Evolutionary conservation across 2,113 vertebrate genomes (phyloP).

Genomic region (Orycteropus afer): DNA sequence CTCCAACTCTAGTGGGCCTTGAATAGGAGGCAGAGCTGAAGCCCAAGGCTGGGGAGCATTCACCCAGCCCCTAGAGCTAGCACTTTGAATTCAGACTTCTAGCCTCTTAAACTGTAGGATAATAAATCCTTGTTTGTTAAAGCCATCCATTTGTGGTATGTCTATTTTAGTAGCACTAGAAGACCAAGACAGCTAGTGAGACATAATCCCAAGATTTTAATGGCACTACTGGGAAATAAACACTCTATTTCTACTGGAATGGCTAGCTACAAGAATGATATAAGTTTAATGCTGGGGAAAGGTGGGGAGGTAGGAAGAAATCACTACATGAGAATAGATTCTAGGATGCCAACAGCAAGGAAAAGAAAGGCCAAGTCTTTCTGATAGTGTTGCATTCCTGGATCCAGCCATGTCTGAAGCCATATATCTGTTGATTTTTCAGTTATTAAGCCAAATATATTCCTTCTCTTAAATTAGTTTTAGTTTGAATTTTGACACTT

Average conservation of each 20-base stretch:
- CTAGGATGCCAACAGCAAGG: neutral
- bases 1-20: too few species aligned
- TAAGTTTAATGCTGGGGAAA: neutral
- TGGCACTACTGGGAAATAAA: neutral
- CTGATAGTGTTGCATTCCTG: neutral
- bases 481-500: constrained; percentile 40
- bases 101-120: too few species aligned
- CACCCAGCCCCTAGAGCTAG: too few species aligned
- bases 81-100: too few species aligned
- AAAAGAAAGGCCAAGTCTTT: neutral
- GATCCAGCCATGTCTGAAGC: neutral
- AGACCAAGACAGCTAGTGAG: too few species aligned
- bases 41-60: too few species aligned
- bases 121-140: too few species aligned
- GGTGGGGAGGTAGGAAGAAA: neutral
- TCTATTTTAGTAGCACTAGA: too few species aligned
- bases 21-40: too few species aligned
- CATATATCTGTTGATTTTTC: constrained; percentile 1
- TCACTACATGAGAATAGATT: neutral
- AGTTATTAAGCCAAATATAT: neutral
- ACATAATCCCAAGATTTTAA: neutral
- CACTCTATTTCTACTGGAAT: neutral
- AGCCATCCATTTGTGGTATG: too few species aligned
- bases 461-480: constrained; percentile 14
- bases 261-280: neutral